Evolutionary conservation across 64 coral and sea anemone genomes (phyloP).

Genomic region (Porites australiensis): DNA sequence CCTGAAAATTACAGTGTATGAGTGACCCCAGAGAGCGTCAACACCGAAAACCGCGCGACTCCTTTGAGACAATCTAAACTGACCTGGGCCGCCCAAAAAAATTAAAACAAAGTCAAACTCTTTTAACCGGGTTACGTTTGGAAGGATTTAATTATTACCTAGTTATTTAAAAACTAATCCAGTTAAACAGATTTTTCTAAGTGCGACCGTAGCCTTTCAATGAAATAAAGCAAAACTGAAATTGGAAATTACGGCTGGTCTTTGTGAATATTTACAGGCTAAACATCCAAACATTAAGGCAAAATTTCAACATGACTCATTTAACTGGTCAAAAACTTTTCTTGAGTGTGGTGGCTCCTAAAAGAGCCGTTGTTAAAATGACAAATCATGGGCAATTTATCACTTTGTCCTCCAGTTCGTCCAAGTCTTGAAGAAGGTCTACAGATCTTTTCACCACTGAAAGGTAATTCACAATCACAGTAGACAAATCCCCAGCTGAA

Average conservation of each 20-base stretch:
- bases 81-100: too few relatives aligned
- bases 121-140: too few relatives aligned
- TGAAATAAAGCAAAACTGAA: background rate
- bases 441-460: background rate
- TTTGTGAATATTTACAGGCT: background rate
- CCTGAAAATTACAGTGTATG: too few relatives aligned
- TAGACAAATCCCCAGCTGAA: background rate
- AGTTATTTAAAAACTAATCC: too few relatives aligned
- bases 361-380: constrained; percentile 9
- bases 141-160: too few relatives aligned
- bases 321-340: background rate
- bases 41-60: too few relatives aligned
- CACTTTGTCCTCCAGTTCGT: constrained; percentile 12
- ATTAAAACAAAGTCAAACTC: too few relatives aligned
- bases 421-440: background rate
- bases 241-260: background rate
- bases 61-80: too few relatives aligned
- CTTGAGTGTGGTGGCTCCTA: constrained; percentile 9
- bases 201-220: too few relatives aligned
- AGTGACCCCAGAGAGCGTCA: too few relatives aligned
- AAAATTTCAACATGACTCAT: constrained; percentile 1
- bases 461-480: background rate
- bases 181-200: too few relatives aligned
- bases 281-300: background rate
- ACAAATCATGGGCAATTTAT: background rate